Conservation (phyloP, 2,113 vertebrate genomes). For the Rhizomys pruinosus region DNA sequence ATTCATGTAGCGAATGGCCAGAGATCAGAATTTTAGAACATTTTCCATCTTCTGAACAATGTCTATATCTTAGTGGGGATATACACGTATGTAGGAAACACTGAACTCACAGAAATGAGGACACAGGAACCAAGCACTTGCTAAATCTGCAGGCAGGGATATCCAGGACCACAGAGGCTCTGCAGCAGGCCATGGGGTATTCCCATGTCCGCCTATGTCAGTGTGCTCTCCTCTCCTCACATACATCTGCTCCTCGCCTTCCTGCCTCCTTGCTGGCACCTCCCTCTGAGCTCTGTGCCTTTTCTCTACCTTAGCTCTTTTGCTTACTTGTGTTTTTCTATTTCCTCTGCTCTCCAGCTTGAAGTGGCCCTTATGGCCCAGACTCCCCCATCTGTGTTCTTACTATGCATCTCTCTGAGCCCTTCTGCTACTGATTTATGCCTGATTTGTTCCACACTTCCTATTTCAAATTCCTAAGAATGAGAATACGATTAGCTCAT, state of each 20-base stretch:
- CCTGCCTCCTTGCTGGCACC: rapidly evolving
- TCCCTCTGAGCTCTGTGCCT: neutral
- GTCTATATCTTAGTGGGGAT: neutral
- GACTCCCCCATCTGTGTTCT: conserved; percentile 54
- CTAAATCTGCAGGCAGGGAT: neutral
- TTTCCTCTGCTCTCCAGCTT: conserved; percentile 47
- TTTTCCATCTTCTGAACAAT: neutral
- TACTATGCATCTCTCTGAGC: neutral
- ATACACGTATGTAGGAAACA: neutral
- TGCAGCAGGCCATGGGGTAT: rapidly evolving
- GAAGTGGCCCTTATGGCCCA: conserved; percentile 39
- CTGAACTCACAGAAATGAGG: neutral
- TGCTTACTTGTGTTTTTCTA: conserved; percentile 16
- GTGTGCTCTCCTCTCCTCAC: too few relatives aligned
- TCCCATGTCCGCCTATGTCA: too few relatives aligned
- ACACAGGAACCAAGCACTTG: neutral
- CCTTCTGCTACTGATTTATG: neutral
- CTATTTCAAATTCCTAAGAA: neutral
- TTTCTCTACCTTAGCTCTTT: conserved; percentile 10
- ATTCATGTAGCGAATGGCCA: neutral
- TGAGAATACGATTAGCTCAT: conserved; percentile 49
- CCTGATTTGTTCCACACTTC: neutral
- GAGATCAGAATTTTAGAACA: neutral
- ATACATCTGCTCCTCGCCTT: rapidly evolving
- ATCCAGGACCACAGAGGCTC: too few relatives aligned